phyloP scores from a whole-genome alignment of 2,888 invertebrate species.

The Drosophila neoperkinsi region DNA sequence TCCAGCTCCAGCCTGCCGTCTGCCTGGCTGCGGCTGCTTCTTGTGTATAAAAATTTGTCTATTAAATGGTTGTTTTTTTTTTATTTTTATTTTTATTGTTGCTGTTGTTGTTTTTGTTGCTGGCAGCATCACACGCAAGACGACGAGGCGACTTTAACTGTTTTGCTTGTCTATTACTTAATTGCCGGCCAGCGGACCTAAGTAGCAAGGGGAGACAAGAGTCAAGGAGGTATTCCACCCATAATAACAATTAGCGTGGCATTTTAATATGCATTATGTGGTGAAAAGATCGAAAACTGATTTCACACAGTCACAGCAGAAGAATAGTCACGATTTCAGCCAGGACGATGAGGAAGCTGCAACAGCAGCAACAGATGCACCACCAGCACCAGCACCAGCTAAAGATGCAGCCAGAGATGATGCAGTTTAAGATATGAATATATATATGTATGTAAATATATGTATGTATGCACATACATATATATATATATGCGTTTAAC shows the following conservation, averaged over 20 bases:
- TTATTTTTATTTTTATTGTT: constrained; percentile 19
- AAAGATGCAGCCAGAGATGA: constrained; percentile 3
- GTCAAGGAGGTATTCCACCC: constrained; percentile 34
- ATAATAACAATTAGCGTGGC: constrained; percentile 81
- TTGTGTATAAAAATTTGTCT: constrained; percentile 74
- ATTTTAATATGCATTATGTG: constrained; percentile 81
- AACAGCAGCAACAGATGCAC: constrained; percentile 22
- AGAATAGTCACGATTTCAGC: constrained; percentile 60
- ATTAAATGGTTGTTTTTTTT: constrained; percentile 39
- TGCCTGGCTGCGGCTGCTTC: constrained; percentile 31
- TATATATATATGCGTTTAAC: not conserved
- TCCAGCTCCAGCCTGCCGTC: constrained; percentile 12
- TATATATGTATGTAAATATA: not conserved
- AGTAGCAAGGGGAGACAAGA: constrained; percentile 8
- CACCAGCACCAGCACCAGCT: not conserved
- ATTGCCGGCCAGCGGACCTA: constrained; percentile 58
- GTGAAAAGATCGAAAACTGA: constrained; percentile 76
- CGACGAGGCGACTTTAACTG: constrained; percentile 20
- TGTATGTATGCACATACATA: not conserved
- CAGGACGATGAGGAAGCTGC: constrained; percentile 52
- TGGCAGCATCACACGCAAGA: constrained; percentile 56
- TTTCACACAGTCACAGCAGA: constrained; percentile 50
- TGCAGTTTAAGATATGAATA: not conserved
- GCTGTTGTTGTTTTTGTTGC: constrained; percentile 21
- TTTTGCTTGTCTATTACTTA: constrained; percentile 75